These are phyloP conservation scores for Temnopleurus reevesii DNA, from an alignment of 53 echinoderm and acorn worm genomes.

Conservation along the genomic window DNA sequence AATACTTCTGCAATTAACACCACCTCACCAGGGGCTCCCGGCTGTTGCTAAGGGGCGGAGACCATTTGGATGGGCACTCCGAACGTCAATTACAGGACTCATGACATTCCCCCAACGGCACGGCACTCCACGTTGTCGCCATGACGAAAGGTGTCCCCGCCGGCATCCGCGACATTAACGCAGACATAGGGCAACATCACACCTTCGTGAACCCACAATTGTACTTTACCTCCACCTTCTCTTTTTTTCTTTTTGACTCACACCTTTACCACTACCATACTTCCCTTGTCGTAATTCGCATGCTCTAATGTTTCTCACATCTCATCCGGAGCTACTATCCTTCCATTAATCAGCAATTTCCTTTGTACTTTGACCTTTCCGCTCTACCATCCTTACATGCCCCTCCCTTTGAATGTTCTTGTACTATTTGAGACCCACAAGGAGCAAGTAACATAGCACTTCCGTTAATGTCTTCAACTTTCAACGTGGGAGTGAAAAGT, in stretches of 20 bases:
- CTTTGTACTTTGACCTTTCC: background rate
- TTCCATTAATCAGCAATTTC: conserved; percentile 12
- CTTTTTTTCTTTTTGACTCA: background rate
- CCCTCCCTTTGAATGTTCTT: background rate
- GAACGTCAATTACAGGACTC: conserved; percentile 9
- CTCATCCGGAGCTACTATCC: conserved; percentile 6
- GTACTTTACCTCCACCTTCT: background rate
- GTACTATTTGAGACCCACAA: too few relatives aligned
- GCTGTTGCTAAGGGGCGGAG: background rate
- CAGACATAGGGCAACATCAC: conserved; percentile 21
- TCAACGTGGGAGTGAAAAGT: too few relatives aligned
- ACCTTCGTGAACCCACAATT: background rate
- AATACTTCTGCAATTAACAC: background rate
- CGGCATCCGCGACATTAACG: background rate
- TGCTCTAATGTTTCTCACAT: conserved; percentile 17
- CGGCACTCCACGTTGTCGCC: background rate
- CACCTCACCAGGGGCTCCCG: background rate
- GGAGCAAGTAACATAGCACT: too few relatives aligned
- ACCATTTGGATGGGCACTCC: background rate
- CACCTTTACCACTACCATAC: background rate
- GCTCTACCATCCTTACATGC: background rate
- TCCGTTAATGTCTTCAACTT: too few relatives aligned
- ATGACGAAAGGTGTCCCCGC: background rate
- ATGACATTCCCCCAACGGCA: conserved; percentile 10
- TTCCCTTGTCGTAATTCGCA: background rate